These are phyloP conservation scores for Gymnogyps californianus DNA, from an alignment of 2,113 vertebrate species.

Conservation along the genomic window DNA sequence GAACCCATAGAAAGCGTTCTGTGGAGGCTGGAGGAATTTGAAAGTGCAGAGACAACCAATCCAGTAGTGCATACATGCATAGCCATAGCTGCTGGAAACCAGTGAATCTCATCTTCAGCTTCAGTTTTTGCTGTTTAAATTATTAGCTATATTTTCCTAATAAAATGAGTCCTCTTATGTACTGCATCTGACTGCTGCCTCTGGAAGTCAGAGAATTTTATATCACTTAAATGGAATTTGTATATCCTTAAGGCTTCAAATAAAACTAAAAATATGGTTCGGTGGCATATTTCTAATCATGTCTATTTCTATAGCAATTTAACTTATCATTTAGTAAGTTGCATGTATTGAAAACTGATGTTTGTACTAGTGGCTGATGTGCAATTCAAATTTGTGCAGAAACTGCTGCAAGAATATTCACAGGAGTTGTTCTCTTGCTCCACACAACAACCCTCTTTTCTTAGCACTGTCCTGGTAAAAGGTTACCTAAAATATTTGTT, in stretches of 20 bases:
- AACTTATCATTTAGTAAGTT: background rate
- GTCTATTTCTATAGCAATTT: background rate
- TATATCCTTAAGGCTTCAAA: background rate
- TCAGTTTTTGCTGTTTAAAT: background rate
- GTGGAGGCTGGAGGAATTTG: background rate
- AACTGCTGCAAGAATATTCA: background rate
- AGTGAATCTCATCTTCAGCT: background rate
- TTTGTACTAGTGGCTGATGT: background rate
- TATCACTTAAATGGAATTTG: background rate
- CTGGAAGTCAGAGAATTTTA: background rate
- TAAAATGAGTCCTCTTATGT: background rate
- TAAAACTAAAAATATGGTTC: background rate
- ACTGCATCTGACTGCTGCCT: background rate
- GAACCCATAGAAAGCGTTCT: background rate
- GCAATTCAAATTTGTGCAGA: background rate
- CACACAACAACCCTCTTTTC: background rate
- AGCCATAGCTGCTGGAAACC: background rate
- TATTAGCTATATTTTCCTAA: background rate
- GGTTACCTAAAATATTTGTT: constrained; percentile 6
- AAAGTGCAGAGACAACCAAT: background rate
- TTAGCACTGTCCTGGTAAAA: background rate
- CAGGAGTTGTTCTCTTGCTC: background rate
- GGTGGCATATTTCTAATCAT: background rate
- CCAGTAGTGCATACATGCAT: background rate
- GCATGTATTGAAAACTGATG: background rate